These are phyloP conservation scores for Tichodroma muraria DNA, from an alignment of 2,113 vertebrate genomes.

Conservation along the genomic window DNA sequence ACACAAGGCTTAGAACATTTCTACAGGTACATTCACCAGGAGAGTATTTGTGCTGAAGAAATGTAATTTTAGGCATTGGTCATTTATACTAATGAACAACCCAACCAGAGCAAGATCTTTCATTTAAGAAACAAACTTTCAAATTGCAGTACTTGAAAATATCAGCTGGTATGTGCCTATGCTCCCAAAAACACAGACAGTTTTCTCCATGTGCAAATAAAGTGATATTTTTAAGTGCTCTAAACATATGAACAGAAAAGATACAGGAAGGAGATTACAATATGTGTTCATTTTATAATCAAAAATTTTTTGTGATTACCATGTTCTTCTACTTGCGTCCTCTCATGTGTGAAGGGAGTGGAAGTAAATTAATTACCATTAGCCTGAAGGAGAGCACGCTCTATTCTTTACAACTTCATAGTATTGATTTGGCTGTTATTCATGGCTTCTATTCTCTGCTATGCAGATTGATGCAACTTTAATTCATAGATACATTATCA, in stretches of 20 bases:
- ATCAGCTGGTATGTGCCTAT: neutral
- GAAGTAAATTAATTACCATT: constrained; percentile 36
- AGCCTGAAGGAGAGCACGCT: neutral
- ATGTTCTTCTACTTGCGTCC: neutral
- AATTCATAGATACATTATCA: constrained; percentile 35
- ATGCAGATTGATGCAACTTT: constrained; percentile 44
- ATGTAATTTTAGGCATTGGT: neutral
- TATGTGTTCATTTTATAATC: neutral
- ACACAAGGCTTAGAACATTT: neutral
- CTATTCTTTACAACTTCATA: constrained; percentile 12
- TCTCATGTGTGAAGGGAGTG: neutral
- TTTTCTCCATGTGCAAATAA: neutral
- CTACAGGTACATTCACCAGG: neutral
- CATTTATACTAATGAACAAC: neutral
- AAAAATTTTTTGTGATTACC: neutral
- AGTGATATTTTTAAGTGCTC: neutral
- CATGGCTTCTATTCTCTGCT: neutral
- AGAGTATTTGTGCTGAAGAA: neutral
- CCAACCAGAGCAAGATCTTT: neutral
- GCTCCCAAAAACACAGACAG: neutral
- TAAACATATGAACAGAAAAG: neutral
- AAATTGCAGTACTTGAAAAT: neutral
- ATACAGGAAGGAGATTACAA: neutral
- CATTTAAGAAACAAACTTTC: neutral
- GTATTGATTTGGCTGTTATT: constrained; percentile 46